Evolutionary conservation across 2,113 vertebrate genomes (phyloP).

Genomic region (Gymnarchus niloticus): DNA sequence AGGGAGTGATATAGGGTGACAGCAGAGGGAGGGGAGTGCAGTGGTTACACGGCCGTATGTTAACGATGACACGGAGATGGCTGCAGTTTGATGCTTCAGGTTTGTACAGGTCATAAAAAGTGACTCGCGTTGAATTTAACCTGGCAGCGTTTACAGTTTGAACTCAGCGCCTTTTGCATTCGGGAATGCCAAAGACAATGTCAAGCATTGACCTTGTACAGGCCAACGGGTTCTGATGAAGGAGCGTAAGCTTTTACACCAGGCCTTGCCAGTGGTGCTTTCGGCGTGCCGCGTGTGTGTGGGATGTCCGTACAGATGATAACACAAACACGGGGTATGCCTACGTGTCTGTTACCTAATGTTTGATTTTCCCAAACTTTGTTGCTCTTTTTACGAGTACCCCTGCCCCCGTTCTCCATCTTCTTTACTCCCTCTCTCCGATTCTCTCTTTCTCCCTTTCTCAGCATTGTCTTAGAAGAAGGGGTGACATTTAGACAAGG

Average conservation of each 20-base stretch:
- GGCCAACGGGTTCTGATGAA: constrained; percentile 21
- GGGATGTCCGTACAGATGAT: constrained; percentile 8
- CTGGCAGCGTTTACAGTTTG: neutral
- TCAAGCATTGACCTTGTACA: constrained; percentile 23
- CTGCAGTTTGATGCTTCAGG: constrained; percentile 34
- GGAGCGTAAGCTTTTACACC: neutral
- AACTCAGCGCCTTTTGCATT: neutral
- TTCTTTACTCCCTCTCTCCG: constrained; percentile 47
- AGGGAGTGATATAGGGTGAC: constrained; percentile 45
- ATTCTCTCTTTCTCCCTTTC: constrained; percentile 55
- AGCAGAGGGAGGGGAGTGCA: constrained; percentile 25
- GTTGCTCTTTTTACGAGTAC: constrained; percentile 69
- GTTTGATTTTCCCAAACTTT: constrained; percentile 79
- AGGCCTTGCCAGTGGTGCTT: neutral
- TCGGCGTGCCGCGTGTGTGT: neutral
- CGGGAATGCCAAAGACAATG: neutral
- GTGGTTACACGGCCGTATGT: constrained; percentile 34
- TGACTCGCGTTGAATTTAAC: constrained; percentile 23
- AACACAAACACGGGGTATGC: constrained; percentile 25
- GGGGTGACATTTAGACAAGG: constrained; percentile 76
- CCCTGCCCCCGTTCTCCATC: constrained; percentile 36
- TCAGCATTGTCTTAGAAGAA: constrained; percentile 69
- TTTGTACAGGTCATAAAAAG: constrained; percentile 39
- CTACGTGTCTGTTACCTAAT: constrained; percentile 61
- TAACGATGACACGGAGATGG: constrained; percentile 42